Evolutionary conservation across 2,797 vertebrate species (phyloP).

Genomic region (Chanos chanos): DNA sequence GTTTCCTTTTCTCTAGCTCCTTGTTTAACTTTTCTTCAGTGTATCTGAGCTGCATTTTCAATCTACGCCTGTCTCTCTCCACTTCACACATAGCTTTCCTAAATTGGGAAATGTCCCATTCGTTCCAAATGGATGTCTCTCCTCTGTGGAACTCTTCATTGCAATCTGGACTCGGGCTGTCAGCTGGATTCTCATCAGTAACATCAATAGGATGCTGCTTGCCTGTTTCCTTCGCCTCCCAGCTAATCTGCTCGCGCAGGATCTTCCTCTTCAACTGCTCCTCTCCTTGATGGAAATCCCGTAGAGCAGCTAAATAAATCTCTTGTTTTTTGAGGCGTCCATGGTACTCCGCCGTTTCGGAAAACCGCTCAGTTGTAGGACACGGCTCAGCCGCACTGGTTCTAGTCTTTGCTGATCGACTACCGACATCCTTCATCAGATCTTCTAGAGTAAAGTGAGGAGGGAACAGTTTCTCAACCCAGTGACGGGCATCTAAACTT

Average conservation of each 20-base stretch:
- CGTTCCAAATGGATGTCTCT: conserved; percentile 50
- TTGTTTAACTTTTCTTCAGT: conserved; percentile 51
- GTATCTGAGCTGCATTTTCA: conserved; percentile 46
- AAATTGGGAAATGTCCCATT: conserved; percentile 48
- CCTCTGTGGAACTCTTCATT: conserved; percentile 20
- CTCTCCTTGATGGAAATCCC: conserved; percentile 48
- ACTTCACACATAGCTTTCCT: conserved; percentile 40
- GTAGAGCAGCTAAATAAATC: conserved; percentile 40
- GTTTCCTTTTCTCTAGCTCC: conserved; percentile 40
- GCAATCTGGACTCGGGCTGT: not conserved
- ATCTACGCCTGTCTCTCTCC: conserved; percentile 30
- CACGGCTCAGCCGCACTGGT: not conserved
- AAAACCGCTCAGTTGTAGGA: not conserved
- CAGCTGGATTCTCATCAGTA: not conserved
- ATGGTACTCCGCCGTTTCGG: conserved; percentile 38
- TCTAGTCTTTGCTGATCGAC: not conserved
- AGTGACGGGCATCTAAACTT: conserved; percentile 33
- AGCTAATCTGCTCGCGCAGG: conserved; percentile 38
- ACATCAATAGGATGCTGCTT: conserved; percentile 21
- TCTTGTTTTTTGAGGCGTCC: conserved; percentile 44
- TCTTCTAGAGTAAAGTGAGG: conserved; percentile 51
- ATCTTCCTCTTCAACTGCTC: conserved; percentile 35
- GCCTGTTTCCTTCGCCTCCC: conserved; percentile 30
- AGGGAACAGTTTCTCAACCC: conserved; percentile 54
- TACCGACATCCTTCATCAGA: conserved; percentile 35